Conservation (phyloP, 2,888 invertebrate species). For the Drosophila lacicola region DNA sequence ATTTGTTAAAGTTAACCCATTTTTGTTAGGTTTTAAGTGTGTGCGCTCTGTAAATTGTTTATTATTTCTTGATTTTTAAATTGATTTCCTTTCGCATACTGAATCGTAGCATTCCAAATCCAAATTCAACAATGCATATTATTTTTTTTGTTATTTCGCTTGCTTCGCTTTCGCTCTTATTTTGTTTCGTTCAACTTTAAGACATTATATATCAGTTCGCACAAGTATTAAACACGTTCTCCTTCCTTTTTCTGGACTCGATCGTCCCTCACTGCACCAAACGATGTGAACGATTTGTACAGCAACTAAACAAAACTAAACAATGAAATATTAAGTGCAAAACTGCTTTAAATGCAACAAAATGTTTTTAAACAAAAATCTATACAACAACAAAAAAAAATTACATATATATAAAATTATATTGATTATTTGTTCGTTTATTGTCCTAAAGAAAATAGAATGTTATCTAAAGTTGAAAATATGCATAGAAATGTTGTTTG, state of each 20-base stretch:
- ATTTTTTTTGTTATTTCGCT: constrained; percentile 37
- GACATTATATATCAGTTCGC: constrained; percentile 64
- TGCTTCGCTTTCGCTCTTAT: constrained; percentile 38
- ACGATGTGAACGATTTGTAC: constrained; percentile 71
- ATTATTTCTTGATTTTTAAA: constrained; percentile 46
- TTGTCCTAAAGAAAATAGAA: constrained; percentile 58
- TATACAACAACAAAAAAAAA: constrained; percentile 20
- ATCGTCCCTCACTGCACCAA: constrained; percentile 49
- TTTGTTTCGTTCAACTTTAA: constrained; percentile 35
- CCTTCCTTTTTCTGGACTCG: constrained; percentile 20
- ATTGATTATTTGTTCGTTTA: constrained; percentile 57
- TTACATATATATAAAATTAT: constrained; percentile 39
- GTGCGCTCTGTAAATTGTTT: constrained; percentile 60
- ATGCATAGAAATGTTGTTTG: constrained; percentile 44
- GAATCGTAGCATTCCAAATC: constrained; percentile 76
- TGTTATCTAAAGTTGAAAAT: constrained; percentile 59
- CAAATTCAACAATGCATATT: constrained; percentile 48
- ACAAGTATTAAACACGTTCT: constrained; percentile 69
- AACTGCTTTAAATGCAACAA: constrained; percentile 67
- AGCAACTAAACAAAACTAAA: constrained; percentile 64
- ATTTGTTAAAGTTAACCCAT: constrained; percentile 71
- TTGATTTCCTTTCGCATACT: constrained; percentile 54
- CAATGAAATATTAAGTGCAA: constrained; percentile 74
- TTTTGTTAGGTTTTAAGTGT: constrained; percentile 79
- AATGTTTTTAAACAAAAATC: constrained; percentile 51